Evolutionary conservation across 2,113 vertebrate species (phyloP), one percentile per base, ranked within the genome.

Genomic region (Melanostigma gelatinosum): DNA sequence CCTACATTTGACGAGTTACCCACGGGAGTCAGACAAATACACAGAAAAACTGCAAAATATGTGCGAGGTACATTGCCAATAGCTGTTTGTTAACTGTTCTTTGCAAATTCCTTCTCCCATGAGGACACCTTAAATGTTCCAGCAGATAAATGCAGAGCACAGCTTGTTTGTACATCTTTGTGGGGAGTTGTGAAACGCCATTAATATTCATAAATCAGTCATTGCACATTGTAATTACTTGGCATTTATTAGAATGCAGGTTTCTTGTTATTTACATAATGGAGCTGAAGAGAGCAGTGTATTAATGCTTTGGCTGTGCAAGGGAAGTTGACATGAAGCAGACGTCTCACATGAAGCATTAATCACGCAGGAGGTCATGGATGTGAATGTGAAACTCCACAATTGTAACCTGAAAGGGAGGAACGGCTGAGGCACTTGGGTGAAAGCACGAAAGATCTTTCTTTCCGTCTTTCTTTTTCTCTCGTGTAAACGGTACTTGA

Each of bases 141-240:
- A 38, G 68, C 44, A 13, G 75, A 80, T 68, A 80, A 80, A 87
- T 78, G 67, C 54, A 9, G 65, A 60, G 52, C 67, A 65, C 46
- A 83, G 67, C 72, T 68, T 63, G 57, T 73, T 85, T 79, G 71
- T 75, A 8, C 16, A 68, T 72, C 8, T 79, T 79, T 72, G 63
- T 66, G 66, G 48, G 32, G 50, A 58, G 50, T 60, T 71, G 69
- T 72, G 70, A 80, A 48, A 87, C 61, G 0, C 9, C 50, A 82
- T 89, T 82, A 77, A 85, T 87, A 89, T 89, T 85, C 62, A 91
- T 86, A 77, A 57, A 84, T 85, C 78, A 66, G 63, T 52, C 71
- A 57, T 69, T 77, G 72, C 78, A 87, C 65, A 86, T 77, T 84
- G 1, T 70, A 87, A 89, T 91, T 82, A 80, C 50, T 84, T 78